These are phyloP conservation scores for Diabrotica balteata DNA, from an alignment of 2,888 invertebrate species.

Conservation along the genomic window DNA sequence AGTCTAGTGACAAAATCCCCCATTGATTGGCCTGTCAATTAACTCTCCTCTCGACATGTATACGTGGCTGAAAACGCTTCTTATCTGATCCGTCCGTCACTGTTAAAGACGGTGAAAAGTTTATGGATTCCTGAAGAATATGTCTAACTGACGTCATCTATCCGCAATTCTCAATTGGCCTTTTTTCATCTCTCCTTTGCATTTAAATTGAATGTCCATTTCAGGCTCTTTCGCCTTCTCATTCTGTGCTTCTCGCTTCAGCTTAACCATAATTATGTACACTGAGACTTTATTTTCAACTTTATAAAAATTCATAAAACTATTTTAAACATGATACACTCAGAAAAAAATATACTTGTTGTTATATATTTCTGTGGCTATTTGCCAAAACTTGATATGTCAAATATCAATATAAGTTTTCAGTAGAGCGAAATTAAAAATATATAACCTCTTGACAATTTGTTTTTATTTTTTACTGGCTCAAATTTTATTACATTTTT, in stretches of 20 bases:
- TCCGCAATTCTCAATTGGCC: slow-evolving; percentile 54
- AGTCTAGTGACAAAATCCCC: slow-evolving; percentile 60
- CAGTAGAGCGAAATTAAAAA: no score
- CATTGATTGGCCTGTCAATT: slow-evolving; percentile 62
- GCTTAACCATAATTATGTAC: no score
- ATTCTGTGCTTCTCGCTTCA: slow-evolving; percentile 6
- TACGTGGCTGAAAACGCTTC: slow-evolving; percentile 61
- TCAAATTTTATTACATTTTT: no score
- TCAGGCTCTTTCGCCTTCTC: slow-evolving; percentile 26
- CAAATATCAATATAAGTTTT: no score
- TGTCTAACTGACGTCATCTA: slow-evolving; percentile 57
- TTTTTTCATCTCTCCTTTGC: slow-evolving; percentile 43
- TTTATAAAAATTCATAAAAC: no score
- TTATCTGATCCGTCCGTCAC: slow-evolving; percentile 61
- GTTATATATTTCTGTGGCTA: no score
- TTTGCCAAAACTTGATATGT: no score
- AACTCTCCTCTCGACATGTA: slow-evolving; percentile 60
- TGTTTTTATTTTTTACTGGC: no score
- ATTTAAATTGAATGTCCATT: slow-evolving; percentile 45
- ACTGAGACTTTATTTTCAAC: no score
- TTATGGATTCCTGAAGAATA: slow-evolving; percentile 58
- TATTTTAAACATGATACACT: no score
- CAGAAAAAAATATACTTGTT: no score
- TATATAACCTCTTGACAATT: no score
- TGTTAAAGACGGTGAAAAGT: slow-evolving; percentile 57